Base-by-base conservation (phyloP, 2,797 vertebrate species). In the Diplodus sargus region DNA sequence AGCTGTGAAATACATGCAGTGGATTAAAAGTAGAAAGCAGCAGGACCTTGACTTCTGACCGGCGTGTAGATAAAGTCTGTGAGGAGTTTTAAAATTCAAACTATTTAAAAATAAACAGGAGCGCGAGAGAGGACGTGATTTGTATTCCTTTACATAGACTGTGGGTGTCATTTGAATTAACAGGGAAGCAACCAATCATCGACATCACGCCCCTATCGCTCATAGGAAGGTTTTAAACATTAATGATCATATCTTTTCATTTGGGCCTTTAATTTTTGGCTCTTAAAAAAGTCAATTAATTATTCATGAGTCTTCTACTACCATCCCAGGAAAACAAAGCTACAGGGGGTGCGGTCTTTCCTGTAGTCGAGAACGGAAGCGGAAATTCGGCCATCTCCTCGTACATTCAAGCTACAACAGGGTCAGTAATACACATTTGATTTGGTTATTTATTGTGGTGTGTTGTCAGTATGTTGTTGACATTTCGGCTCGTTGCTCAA, bases 371-470 rank as follows among this genome's bases (percentile, higher is more conserved):
- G 84, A 94, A 86, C 94, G 95, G 95, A 96, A 96, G 93, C 95
- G 95, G 95, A 96, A 96, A 88, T 87, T 91, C 95, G 94, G 95
- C 95, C 95, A 96, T 96, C 95, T 96, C 94, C 94, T 95, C 85
- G 89, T 93, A 93, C 90, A 91, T 28, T 80, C 86, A 89, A 91
- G 92, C 94, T 94, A 89, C 92, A 93, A 82, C 92, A 94, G 95
- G 95, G 95, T 96, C 94, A 95, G 94, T 94, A 39, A 39, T 39
- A 89, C 82, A 87, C 86, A 91, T 86, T 92, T 87, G 57, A 86
- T 92, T 88, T 83, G 54, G 65, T 80, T 83, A 79, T 91, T 87
- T 89, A 84, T 69, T 74, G 45, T 54, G 45, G 13, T 58, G 22
- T 67, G 63, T 84, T 70, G 71, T 68, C 73, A 62, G 30, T 76